These are phyloP conservation scores for Sinodicranocentrus sp. DNA, from an alignment of 2,888 invertebrate species.

Conservation along the genomic window DNA sequence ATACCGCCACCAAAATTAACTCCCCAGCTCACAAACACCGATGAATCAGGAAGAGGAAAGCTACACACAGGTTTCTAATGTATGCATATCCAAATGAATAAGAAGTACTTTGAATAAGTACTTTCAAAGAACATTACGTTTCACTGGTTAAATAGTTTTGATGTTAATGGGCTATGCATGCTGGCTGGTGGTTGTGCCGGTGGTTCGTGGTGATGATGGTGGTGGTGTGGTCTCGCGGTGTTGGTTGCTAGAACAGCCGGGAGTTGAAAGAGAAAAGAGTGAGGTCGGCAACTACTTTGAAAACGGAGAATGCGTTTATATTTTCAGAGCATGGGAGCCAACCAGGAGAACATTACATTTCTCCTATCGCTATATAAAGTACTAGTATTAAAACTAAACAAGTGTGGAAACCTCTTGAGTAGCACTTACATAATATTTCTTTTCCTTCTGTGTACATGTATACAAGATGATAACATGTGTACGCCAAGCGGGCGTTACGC, in stretches of 20 bases:
- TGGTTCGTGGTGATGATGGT: slow-evolving; percentile 63
- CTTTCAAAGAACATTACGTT: slow-evolving; percentile 61
- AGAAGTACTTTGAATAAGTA: slow-evolving; percentile 39
- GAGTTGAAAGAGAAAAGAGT: slow-evolving; percentile 62
- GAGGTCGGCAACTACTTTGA: slow-evolving; percentile 67
- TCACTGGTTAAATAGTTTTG: slow-evolving; percentile 67
- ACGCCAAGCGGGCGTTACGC: background rate
- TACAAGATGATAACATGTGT: no score
- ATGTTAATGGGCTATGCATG: slow-evolving; percentile 68
- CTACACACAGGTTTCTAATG: background rate
- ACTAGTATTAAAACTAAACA: slow-evolving; percentile 42
- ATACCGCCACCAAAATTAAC: no score
- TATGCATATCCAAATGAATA: background rate
- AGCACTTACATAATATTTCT: slow-evolving; percentile 27
- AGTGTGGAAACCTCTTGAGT: background rate
- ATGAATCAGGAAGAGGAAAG: no score
- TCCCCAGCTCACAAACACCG: no score
- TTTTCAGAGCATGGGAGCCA: background rate
- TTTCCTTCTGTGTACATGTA: background rate
- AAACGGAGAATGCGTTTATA: slow-evolving; percentile 64
- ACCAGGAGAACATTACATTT: background rate
- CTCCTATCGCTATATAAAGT: background rate
- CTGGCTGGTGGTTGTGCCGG: slow-evolving; percentile 62
- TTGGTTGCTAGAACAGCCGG: slow-evolving; percentile 60
- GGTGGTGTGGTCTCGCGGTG: slow-evolving; percentile 45